These are phyloP conservation scores for Altica lythri DNA, from an alignment of 2,888 invertebrate genomes.

Conservation along the genomic window DNA sequence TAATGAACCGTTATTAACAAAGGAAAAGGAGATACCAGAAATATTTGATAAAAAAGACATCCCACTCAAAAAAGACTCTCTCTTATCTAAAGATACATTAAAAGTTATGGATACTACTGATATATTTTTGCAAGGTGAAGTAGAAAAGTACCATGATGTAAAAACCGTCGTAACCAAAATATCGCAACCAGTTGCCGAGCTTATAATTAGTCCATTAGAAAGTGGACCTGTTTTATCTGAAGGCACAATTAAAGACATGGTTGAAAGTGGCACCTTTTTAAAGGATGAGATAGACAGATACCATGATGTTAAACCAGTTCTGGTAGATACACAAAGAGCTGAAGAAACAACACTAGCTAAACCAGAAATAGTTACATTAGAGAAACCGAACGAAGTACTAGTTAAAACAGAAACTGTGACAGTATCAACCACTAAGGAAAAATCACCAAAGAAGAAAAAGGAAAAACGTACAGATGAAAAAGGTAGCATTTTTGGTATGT, in stretches of 20 bases:
- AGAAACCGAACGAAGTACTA: not conserved
- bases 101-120: constrained; percentile 16
- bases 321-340: constrained; percentile 10
- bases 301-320: constrained; percentile 34
- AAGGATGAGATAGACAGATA: constrained; percentile 36
- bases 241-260: constrained; percentile 14
- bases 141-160: constrained; percentile 38
- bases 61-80: not conserved
- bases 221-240: not conserved
- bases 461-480: constrained; percentile 11
- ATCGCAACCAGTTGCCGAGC: too few species aligned
- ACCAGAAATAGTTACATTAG: not conserved
- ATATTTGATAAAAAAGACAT: constrained; percentile 10
- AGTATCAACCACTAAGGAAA: constrained; percentile 1
- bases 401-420: not conserved
- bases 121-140: constrained; percentile 41
- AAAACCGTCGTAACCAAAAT: constrained; percentile 20
- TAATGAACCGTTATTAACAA: too few species aligned
- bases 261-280: constrained; percentile 36
- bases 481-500: constrained; percentile 4
- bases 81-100: not conserved
- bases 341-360: not conserved
- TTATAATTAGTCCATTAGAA: too few species aligned
- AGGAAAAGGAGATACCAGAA: not conserved
- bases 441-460: constrained; percentile 3